A percentile compares a stretch with the other conserved stretches of the same genome.
phyloP scores from a whole-genome alignment of 2,888 invertebrate species.

The Xestia xanthographa region DNA sequence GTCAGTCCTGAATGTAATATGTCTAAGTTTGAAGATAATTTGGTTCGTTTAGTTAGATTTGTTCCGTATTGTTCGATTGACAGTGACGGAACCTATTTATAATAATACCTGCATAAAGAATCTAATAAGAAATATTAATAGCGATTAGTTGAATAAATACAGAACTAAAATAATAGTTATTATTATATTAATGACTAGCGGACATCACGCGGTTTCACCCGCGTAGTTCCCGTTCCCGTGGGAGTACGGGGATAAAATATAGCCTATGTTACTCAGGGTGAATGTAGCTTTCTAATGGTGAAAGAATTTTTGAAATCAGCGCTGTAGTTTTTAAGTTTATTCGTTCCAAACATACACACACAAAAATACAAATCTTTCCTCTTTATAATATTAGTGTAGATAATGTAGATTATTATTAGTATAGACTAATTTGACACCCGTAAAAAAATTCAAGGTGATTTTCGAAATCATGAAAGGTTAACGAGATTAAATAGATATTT shows the following conservation, averaged over 20 bases:
- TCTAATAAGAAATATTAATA: not conserved
- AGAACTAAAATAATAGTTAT: not conserved
- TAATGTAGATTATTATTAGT: too few relatives aligned
- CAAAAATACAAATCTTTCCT: too few relatives aligned
- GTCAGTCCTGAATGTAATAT: conserved; percentile 61
- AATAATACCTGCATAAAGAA: not conserved
- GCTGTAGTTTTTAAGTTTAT: too few relatives aligned
- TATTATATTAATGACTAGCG: not conserved
- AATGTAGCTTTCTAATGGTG: too few relatives aligned
- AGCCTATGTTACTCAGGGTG: too few relatives aligned
- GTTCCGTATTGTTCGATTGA: conserved; percentile 42
- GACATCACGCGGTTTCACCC: too few relatives aligned
- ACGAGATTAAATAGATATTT: not conserved
- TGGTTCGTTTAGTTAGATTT: conserved; percentile 36
- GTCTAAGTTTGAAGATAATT: conserved; percentile 57
- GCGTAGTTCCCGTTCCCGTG: too few relatives aligned
- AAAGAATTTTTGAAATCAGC: too few relatives aligned
- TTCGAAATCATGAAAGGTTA: not conserved
- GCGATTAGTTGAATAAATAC: not conserved
- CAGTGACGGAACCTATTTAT: conserved; percentile 16
- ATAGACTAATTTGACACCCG: too few relatives aligned
- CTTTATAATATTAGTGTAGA: too few relatives aligned
- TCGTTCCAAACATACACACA: too few relatives aligned
- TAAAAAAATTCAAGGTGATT: not conserved
- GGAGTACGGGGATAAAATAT: too few relatives aligned